phyloP scores from a whole-genome alignment of 2,113 vertebrate genomes.

The Bucco capensis region DNA sequence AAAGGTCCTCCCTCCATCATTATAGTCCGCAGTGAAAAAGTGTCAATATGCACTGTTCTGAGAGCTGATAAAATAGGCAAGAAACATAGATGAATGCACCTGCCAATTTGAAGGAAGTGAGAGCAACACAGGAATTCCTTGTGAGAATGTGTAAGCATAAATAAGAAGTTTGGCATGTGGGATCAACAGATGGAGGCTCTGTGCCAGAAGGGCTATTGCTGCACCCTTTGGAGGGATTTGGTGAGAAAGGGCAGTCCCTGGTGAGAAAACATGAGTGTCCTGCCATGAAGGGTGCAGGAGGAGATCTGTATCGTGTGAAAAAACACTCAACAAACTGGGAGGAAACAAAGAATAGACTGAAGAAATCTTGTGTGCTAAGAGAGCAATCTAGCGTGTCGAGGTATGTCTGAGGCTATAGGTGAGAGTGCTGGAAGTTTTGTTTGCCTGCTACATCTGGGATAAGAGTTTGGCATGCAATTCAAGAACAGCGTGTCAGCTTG shows the following conservation, averaged over 20 bases:
- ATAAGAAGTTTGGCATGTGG: neutral
- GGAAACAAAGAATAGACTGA: neutral
- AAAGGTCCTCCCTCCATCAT: neutral
- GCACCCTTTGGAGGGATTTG: neutral
- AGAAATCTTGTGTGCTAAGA: neutral
- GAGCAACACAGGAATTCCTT: accelerated
- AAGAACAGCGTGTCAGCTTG: neutral
- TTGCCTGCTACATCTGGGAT: neutral
- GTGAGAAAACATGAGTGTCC: accelerated
- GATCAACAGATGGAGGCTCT: neutral
- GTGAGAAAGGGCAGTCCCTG: neutral
- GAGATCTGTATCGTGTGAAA: neutral
- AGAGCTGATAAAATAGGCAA: neutral
- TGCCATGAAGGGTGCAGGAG: neutral
- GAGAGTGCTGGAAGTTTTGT: neutral
- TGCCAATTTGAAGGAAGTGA: neutral
- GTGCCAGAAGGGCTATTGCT: neutral
- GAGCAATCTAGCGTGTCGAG: neutral
- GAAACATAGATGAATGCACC: neutral
- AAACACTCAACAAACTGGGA: neutral
- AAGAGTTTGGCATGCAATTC: neutral
- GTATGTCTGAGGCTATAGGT: neutral
- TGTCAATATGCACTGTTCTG: neutral
- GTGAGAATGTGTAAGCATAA: neutral
- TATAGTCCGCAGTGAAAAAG: neutral